These are phyloP conservation scores for Bucorvus abyssinicus DNA, from an alignment of 2,797 vertebrate species.

Conservation along the genomic window DNA sequence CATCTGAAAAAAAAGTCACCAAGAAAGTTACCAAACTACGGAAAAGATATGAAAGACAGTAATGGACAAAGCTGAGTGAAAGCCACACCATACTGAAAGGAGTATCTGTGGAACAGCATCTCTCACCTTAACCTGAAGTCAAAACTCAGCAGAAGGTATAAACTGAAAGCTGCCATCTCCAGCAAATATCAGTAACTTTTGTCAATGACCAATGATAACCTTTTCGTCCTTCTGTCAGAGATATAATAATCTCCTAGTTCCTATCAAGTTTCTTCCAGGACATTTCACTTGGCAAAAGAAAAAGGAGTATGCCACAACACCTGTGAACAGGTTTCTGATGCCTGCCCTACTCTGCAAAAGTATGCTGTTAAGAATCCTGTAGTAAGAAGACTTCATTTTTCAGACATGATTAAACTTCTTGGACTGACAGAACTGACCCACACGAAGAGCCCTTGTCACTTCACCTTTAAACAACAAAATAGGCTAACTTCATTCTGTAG, in stretches of 20 bases:
- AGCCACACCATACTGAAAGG: background rate
- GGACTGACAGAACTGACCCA: background rate
- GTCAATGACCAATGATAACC: background rate
- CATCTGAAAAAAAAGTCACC: background rate
- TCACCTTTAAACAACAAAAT: background rate
- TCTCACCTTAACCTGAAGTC: background rate
- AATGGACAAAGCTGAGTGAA: background rate
- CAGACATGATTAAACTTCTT: background rate
- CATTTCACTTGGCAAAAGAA: background rate
- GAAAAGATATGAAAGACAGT: background rate
- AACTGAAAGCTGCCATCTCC: background rate
- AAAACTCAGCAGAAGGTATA: background rate
- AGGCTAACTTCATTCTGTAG: background rate
- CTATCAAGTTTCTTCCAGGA: background rate
- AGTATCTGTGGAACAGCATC: background rate
- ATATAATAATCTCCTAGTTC: background rate
- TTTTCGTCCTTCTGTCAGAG: background rate
- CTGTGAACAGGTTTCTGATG: background rate
- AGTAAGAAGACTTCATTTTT: background rate
- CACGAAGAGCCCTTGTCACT: background rate
- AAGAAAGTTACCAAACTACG: background rate
- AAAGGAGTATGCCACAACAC: accelerated
- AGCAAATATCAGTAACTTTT: background rate
- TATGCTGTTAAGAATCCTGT: background rate
- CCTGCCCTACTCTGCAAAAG: background rate